Percentiles rank a stretch among this genome's conserved stretches.
phyloP scores from a whole-genome alignment of 2,888 invertebrate species.

The Orgyia antiqua region DNA sequence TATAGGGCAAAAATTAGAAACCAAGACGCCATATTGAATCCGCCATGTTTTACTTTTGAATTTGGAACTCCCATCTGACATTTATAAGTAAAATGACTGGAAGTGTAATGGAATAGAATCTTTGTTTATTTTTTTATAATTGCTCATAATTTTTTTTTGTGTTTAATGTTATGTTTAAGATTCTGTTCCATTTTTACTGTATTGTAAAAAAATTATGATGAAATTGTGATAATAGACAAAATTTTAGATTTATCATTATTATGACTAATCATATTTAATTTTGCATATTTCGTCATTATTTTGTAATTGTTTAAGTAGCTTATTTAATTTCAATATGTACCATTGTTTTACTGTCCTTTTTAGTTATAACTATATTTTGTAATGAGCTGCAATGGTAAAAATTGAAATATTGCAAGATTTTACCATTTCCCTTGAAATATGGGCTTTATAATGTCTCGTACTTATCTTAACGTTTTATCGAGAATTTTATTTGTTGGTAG shows the following conservation, averaged over 20 bases:
- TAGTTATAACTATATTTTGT: constrained; percentile 8
- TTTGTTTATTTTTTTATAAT: constrained; percentile 17
- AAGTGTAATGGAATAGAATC: constrained; percentile 29
- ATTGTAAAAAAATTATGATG: constrained; percentile 8
- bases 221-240: constrained; percentile 10
- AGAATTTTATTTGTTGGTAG: no score
- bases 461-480: background rate
- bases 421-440: constrained; percentile 6
- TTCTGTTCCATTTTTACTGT: constrained; percentile 35
- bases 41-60: constrained; percentile 9
- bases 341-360: constrained; percentile 13
- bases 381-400: constrained; percentile 8
- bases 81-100: constrained; percentile 13
- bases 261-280: constrained; percentile 2
- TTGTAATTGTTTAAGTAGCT: constrained; percentile 5
- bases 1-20: no score
- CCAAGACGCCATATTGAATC: constrained; percentile 10
- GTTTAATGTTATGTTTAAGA: constrained; percentile 23
- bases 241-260: background rate
- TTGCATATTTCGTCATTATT: constrained; percentile 11
- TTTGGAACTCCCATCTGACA: constrained; percentile 4
- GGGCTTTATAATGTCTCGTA: constrained; percentile 22
- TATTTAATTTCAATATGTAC: constrained; percentile 12
- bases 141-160: constrained; percentile 28
- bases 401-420: background rate